phyloP scores from a whole-genome alignment of 2,888 invertebrate genomes.

The Standfussiana lucernea region DNA sequence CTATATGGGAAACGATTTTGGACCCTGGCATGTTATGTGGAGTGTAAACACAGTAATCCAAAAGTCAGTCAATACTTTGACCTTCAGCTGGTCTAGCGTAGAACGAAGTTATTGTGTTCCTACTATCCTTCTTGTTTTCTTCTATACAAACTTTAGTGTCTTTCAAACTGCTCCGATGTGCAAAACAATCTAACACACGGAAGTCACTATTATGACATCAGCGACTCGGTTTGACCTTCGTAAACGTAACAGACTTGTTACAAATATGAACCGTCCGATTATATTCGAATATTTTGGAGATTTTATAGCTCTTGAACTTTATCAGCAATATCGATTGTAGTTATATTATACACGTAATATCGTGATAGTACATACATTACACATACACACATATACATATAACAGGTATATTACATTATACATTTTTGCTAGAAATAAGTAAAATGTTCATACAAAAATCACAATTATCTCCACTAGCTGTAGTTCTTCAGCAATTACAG shows the following conservation, averaged over 20 bases:
- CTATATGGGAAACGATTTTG: not conserved
- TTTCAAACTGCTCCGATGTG: not conserved
- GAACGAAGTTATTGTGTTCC: not conserved
- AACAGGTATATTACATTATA: too few relatives aligned
- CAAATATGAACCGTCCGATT: too few relatives aligned
- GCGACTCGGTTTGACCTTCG: conserved; percentile 8
- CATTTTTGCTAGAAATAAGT: not conserved
- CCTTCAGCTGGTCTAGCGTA: not conserved
- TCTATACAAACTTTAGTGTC: not conserved
- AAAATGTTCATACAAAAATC: not conserved
- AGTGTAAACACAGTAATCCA: not conserved
- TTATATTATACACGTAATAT: not conserved
- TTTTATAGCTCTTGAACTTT: not conserved
- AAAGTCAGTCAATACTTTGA: not conserved
- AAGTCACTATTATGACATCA: not conserved
- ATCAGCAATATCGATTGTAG: not conserved
- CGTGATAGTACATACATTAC: not conserved
- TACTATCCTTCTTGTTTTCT: not conserved
- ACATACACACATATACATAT: too few relatives aligned
- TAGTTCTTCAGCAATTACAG: not conserved
- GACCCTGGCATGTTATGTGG: not conserved
- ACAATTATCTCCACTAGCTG: not conserved
- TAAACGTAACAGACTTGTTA: not conserved
- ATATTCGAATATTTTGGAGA: not conserved
- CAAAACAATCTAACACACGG: conserved; percentile 2